A percentile compares a stretch with the other conserved stretches of the same genome.
These are phyloP conservation scores for Philotrypesis tridentata DNA, from an alignment of 1,140 invertebrate species.

Conservation along the genomic window DNA sequence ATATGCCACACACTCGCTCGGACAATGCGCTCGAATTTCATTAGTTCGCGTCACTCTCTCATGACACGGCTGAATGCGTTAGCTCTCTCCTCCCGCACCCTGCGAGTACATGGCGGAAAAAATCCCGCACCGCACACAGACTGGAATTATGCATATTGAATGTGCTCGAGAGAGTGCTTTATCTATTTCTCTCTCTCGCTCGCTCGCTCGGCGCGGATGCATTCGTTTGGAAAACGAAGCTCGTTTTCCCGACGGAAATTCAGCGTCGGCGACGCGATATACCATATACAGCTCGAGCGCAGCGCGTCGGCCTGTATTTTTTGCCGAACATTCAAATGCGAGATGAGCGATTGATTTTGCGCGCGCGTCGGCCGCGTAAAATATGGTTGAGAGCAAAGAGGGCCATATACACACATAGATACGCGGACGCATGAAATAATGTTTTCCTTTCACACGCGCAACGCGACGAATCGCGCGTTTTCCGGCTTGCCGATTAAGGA, in stretches of 20 bases:
- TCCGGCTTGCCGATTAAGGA: neutral
- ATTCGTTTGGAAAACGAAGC: constrained; percentile 21
- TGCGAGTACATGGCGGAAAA: neutral
- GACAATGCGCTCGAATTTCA: neutral
- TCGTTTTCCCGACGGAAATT: constrained; percentile 3
- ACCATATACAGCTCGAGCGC: no score
- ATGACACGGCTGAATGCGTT: neutral
- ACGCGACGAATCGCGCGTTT: neutral
- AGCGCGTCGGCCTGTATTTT: neutral
- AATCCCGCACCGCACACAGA: neutral
- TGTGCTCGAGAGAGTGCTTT: neutral
- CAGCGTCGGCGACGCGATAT: neutral
- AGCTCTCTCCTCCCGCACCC: no score
- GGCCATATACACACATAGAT: neutral
- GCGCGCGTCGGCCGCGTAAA: neutral
- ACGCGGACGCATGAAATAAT: neutral
- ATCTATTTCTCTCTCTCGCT: neutral
- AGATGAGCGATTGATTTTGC: constrained; percentile 4
- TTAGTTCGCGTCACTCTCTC: neutral
- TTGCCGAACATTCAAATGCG: constrained; percentile 7
- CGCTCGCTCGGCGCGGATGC: neutral
- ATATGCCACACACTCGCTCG: no score
- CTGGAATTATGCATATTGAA: neutral
- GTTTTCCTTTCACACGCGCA: neutral
- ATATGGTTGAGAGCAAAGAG: neutral